Conservation (phyloP, 2,797 vertebrate genomes). For the Sebastes itinus region DNA sequence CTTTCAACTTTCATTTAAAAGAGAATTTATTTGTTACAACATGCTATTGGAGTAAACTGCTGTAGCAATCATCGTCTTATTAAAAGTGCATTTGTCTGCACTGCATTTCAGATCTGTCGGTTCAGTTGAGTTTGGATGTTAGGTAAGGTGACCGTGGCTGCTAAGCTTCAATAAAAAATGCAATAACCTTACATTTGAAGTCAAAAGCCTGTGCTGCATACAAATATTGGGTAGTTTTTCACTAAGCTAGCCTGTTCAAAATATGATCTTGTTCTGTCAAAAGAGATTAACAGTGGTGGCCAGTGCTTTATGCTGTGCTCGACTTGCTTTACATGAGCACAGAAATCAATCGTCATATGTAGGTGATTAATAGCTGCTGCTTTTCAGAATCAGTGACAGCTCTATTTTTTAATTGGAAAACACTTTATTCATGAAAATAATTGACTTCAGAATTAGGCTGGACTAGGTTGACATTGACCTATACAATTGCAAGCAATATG, state of each 20-base stretch:
- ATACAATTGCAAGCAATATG: not conserved
- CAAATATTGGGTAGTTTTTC: constrained; percentile 12
- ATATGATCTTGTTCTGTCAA: constrained; percentile 17
- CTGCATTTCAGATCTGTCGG: constrained; percentile 19
- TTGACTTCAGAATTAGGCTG: not conserved
- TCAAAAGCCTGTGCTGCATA: constrained; percentile 9
- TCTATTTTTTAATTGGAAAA: not conserved
- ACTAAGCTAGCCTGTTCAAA: constrained; percentile 4
- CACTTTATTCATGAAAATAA: not conserved
- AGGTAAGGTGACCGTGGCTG: constrained; percentile 30
- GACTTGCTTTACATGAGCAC: not conserved
- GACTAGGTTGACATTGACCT: not conserved
- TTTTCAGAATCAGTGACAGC: not conserved
- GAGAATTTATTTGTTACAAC: not conserved
- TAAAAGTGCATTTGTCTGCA: constrained; percentile 19
- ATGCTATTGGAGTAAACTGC: not conserved
- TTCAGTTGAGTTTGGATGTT: constrained; percentile 19
- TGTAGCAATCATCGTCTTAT: not conserved
- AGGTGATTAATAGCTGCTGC: not conserved
- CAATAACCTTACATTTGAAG: constrained; percentile 23
- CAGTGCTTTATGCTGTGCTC: constrained; percentile 3
- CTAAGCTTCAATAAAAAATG: constrained; percentile 29
- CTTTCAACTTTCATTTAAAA: not conserved
- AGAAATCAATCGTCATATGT: not conserved
- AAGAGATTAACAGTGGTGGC: constrained; percentile 2